A percentile compares a stretch with the other conserved stretches of the same genome.
Evolutionary conservation across 2,113 vertebrate species (phyloP).

Genomic region (Gymnorhina tibicen): DNA sequence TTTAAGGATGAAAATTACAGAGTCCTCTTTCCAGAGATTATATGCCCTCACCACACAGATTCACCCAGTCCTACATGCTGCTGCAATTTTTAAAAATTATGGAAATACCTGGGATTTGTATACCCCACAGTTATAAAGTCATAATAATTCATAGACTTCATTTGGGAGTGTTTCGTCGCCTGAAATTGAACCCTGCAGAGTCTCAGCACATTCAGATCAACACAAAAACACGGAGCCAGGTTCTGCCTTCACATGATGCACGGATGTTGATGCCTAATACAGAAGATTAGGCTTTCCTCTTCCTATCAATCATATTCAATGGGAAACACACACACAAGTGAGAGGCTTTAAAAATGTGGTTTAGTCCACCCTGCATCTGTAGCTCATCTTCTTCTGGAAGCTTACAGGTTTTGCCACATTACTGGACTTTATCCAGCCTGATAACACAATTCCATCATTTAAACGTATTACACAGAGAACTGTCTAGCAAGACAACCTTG

Average conservation of each 20-base stretch:
- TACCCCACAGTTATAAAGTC: background rate
- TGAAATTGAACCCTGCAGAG: background rate
- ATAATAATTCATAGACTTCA: background rate
- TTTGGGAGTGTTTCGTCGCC: background rate
- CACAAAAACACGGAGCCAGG: background rate
- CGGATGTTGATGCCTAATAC: fast-evolving
- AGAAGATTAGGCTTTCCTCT: background rate
- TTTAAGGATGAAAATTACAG: background rate
- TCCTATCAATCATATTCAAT: background rate
- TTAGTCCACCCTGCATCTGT: background rate
- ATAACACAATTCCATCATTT: background rate
- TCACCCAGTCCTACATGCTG: background rate
- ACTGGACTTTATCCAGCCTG: background rate
- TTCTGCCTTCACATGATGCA: background rate
- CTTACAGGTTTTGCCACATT: background rate
- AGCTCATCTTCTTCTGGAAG: background rate
- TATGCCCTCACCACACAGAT: background rate
- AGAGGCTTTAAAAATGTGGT: background rate
- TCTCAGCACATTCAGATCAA: background rate
- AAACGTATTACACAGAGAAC: background rate
- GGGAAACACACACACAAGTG: background rate
- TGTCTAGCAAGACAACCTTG: background rate
- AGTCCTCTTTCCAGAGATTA: background rate
- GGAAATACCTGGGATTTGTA: background rate
- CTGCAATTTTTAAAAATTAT: background rate